phyloP scores from a whole-genome alignment of 2,113 vertebrate species.

The Malurus elegans region DNA sequence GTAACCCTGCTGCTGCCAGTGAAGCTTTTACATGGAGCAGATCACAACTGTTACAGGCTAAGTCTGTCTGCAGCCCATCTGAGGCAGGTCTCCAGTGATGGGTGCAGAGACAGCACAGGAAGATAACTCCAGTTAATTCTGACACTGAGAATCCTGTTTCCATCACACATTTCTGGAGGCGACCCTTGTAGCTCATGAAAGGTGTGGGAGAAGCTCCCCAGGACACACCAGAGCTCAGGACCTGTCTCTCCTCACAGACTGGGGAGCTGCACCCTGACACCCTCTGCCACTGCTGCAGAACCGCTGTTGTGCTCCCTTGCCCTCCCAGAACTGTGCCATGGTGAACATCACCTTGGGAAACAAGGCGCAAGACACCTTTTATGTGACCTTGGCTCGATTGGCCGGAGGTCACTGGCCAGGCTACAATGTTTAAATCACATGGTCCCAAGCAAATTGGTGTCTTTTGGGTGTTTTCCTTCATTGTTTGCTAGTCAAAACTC shows the following conservation, averaged over 20 bases:
- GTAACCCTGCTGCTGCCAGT: not conserved
- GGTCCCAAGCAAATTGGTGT: not conserved
- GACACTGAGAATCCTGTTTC: not conserved
- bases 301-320: accelerated
- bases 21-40: not conserved
- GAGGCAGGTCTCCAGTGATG: not conserved
- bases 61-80: not conserved
- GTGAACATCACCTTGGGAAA: not conserved
- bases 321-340: not conserved
- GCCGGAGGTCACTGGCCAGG: not conserved
- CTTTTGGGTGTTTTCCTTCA: not conserved
- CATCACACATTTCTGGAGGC: not conserved
- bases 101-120: not conserved
- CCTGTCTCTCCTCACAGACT: not conserved
- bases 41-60: not conserved
- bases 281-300: not conserved
- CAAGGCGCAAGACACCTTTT: not conserved
- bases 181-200: accelerated
- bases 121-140: not conserved
- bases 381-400: not conserved
- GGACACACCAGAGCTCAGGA: not conserved
- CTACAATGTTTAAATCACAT: not conserved
- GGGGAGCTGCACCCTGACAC: not conserved
- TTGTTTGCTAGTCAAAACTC: not conserved
- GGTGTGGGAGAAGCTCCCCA: not conserved